Base-by-base conservation (phyloP, 2,797 vertebrate genomes). In the Chaetodon trifasciatus region DNA sequence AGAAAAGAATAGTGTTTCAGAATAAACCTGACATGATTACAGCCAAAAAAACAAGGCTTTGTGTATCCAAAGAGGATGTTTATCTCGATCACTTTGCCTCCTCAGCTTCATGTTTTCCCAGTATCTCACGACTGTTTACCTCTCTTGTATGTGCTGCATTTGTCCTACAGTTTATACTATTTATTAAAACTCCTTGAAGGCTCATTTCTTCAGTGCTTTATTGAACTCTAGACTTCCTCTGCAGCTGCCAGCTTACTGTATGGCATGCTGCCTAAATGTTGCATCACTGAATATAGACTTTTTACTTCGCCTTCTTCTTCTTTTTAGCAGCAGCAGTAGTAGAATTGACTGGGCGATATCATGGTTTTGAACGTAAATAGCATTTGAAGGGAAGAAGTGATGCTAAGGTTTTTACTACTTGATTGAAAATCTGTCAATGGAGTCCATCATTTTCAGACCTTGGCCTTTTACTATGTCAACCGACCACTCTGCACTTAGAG, bases 251-350 rank as follows among this genome's bases (percentile, higher is more conserved):
- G 50, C 62, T 65, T 40, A 69, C 23, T 74, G n/a, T 46, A 65
- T 73, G 78, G 39, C 72, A 77, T 53, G 62, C 60, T 87, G 78
- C 66, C 60, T 75, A 47, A 84, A 71, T 74, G 24, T 61, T 72
- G 55, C 46, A 77, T 64, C 37, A 77, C 60, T 49, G 35, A 70
- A 53, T 56, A 35, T 23, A 17, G 62, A 71, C 44, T 24, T 62
- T 65, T 68, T 82, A 46, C 8, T 60, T 68, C 39, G 62, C 32
- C 39, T 32, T 3, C 23, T 4, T 53, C 13, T 44, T 58, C 12
- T 23, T 24, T 35, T 63, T 21, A 42, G 37, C 1, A 32, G 50
- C 8, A 24, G 28, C 17, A 28, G 47, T 39, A 67, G 55, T n/a
- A 21, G 13, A 49, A n/a, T 40, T 42, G 66, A 75, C 66, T 24